Evolutionary conservation across 2,888 invertebrate genomes (phyloP), one percentile per base, ranked within the genome.

Genomic region (Rhagonycha lutea): DNA sequence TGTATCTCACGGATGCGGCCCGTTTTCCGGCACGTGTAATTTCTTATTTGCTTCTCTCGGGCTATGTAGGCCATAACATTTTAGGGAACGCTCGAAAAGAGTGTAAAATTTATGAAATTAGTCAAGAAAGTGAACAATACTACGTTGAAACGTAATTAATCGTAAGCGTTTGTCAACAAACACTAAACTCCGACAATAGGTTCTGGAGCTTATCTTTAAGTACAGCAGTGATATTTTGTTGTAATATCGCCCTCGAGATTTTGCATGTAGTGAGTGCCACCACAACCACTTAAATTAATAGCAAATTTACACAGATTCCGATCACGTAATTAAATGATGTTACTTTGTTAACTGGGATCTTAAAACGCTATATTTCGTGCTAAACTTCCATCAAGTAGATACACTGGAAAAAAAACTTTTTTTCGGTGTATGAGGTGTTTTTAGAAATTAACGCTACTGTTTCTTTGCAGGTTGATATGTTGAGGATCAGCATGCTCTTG

Each of bases 391-490:
- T 47, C 47, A 47, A n/a, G n/a, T n/a, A 47, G n/a, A 47, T 47
- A 47, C 47, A 1, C 47, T n/a, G 47, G n/a, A 26, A 26, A 26
- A 26, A 26, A 26, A 26, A 26, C 2, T 5, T 47, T 47, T n/a
- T 47, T n/a, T 47, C n/a, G 47, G n/a, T 47, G 47, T 47, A 47
- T 0, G 2, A 18, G 2, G 18, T 14, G 4, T 62, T 62, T 62
- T 62, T 11, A 62, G 10, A 14, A 28, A 69, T n/a, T 47, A 69
- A 23, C n/a, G 14, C 14, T 2, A n/a, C 32, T 63, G 28, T 72
- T 82, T 83, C 80, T 78, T 86, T 86, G 60, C 85, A 87, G 87
- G 84, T 84, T 87, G 87, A 86, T 84, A 88, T 88, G 88, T 87
- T 88, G 85, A 87, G 86, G 82, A 81, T 83, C 81, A 84, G 87